Conservation (phyloP, 2,888 invertebrate species). For the Alviniconcha strummeri region DNA sequence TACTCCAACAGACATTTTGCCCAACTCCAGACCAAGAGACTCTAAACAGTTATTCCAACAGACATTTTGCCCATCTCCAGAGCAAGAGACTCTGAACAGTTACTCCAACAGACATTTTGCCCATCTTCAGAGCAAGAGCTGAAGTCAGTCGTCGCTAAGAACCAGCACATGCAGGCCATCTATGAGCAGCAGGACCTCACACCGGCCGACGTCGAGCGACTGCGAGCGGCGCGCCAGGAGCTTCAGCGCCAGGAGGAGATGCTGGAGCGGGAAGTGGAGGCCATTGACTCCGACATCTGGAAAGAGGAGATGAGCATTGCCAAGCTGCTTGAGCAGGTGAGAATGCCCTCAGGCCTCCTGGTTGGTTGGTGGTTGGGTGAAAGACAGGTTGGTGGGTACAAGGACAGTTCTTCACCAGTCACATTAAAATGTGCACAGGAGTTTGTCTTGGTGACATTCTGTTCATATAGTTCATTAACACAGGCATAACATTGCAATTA, state of each 20-base stretch:
- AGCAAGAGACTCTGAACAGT: conserved; percentile 40
- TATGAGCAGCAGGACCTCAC: conserved; percentile 65
- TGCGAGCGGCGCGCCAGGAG: conserved; percentile 56
- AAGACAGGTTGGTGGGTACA: no score
- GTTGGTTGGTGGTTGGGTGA: no score
- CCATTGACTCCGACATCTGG: conserved; percentile 61
- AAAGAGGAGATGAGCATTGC: conserved; percentile 57
- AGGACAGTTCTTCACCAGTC: no score
- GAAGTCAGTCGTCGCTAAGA: conserved; percentile 46
- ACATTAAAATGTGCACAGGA: background rate
- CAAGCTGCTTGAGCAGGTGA: conserved; percentile 59
- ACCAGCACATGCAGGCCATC: conserved; percentile 55
- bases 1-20: no score
- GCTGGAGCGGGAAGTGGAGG: conserved; percentile 52
- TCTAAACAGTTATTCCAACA: no score
- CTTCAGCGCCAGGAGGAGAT: conserved; percentile 58
- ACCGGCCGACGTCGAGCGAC: conserved; percentile 64
- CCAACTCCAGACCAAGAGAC: no score
- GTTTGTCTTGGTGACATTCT: background rate
- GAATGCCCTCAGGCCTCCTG: no score
- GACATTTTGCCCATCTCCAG: conserved; percentile 35
- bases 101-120: no score
- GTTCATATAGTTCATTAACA: background rate
- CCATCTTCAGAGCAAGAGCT: conserved; percentile 45
- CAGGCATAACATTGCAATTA: background rate